phyloP scores from a whole-genome alignment of 2,888 invertebrate species.

The Pyrrhia umbra region DNA sequence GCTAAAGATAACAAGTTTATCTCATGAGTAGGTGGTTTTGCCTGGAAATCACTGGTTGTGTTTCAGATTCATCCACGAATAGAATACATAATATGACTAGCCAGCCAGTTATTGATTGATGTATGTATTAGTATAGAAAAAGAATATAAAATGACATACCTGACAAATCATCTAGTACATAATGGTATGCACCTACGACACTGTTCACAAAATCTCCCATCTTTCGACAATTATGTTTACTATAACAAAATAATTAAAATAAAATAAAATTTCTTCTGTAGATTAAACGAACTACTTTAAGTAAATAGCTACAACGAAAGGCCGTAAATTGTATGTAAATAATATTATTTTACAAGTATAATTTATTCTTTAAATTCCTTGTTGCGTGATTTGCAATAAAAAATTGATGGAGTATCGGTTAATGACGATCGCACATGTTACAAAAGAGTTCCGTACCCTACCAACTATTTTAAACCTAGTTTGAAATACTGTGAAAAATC shows the following conservation, averaged over 20 bases:
- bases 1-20: too few species aligned
- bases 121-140: too few species aligned
- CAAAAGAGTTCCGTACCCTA: neutral
- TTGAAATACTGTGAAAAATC: too few species aligned
- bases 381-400: neutral
- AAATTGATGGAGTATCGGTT: neutral
- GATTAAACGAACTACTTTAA: neutral
- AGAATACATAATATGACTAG: too few species aligned
- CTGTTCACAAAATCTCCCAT: slow-evolving; percentile 40
- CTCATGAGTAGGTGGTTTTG: too few species aligned
- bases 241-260: neutral
- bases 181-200: slow-evolving; percentile 41
- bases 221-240: neutral
- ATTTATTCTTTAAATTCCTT: neutral
- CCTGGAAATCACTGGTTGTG: too few species aligned
- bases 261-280: neutral
- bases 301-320: slow-evolving; percentile 4
- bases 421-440: neutral
- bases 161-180: slow-evolving; percentile 52
- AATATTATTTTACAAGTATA: neutral
- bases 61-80: too few species aligned
- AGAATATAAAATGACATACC: slow-evolving; percentile 35
- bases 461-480: too few species aligned
- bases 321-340: neutral
- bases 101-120: too few species aligned